A percentile compares a stretch with the other conserved stretches of the same genome.
These are phyloP conservation scores for Nipponia nippon DNA, from an alignment of 2,113 vertebrate genomes.

Conservation along the genomic window DNA sequence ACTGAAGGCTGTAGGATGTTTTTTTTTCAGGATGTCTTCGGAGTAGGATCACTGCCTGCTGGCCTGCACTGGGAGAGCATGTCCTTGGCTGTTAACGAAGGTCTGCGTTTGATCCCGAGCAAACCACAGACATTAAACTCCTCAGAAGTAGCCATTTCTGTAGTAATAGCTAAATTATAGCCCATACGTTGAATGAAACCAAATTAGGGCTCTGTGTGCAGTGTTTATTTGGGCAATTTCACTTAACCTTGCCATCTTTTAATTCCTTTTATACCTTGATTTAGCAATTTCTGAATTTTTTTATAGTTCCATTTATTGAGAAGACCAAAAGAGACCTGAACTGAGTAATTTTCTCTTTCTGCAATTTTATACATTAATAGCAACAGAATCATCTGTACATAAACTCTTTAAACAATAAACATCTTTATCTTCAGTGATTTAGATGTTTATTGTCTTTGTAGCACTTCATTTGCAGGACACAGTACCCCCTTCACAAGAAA, in stretches of 20 bases:
- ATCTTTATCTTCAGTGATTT: background rate
- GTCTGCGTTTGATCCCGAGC: background rate
- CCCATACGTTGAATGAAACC: background rate
- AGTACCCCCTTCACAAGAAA: background rate
- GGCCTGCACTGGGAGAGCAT: accelerated
- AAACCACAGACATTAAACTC: background rate
- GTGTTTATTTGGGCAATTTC: constrained; percentile 7
- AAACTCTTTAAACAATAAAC: background rate
- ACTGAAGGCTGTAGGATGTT: background rate
- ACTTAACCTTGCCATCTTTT: constrained; percentile 27
- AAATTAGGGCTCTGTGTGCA: background rate
- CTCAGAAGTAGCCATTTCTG: background rate
- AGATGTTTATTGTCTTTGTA: background rate
- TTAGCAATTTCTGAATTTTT: background rate
- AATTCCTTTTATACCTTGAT: constrained; percentile 15
- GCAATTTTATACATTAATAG: background rate
- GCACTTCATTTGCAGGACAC: background rate
- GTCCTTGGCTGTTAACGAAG: background rate
- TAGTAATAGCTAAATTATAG: background rate
- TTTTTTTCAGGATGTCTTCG: background rate
- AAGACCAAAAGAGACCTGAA: background rate
- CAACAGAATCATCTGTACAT: background rate
- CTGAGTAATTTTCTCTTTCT: background rate
- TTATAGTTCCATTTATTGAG: background rate
- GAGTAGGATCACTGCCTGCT: background rate